These are phyloP conservation scores for Terebella lapidaria DNA, from an alignment of 2,888 invertebrate species.

Conservation along the genomic window DNA sequence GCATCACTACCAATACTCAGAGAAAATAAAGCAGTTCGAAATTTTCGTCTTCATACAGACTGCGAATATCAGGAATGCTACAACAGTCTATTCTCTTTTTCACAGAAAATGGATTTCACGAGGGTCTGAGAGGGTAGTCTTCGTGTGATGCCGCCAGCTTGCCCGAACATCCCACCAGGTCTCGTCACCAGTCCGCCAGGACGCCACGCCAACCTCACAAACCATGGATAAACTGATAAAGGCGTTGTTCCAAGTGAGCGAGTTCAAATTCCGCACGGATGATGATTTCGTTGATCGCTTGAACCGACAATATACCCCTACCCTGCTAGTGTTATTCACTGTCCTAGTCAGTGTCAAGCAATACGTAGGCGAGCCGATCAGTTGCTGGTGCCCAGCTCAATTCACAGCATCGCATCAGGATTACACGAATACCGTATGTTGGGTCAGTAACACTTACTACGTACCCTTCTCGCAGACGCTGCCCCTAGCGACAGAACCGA, in stretches of 20 bases:
- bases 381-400: conserved; percentile 58
- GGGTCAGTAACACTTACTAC: conserved; percentile 57
- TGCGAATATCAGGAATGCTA: no score
- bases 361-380: conserved; percentile 57
- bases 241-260: conserved; percentile 20
- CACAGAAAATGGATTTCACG: no score
- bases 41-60: no score
- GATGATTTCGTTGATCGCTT: conserved; percentile 50
- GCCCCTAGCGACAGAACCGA: conserved; percentile 47
- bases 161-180: no score
- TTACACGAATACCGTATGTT: conserved; percentile 58
- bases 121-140: no score
- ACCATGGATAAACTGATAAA: conserved; percentile 20
- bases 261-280: conserved; percentile 48
- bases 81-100: no score
- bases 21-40: no score
- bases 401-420: conserved; percentile 57
- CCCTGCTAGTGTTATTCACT: conserved; percentile 49
- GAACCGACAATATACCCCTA: conserved; percentile 50
- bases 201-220: no score
- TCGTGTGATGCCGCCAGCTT: no score
- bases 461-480: conserved; percentile 53
- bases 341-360: conserved; percentile 50
- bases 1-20: no score
- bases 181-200: no score